These are phyloP conservation scores for Phalacrocorax brasilianus DNA, from an alignment of 2,113 vertebrate species.

Conservation along the genomic window DNA sequence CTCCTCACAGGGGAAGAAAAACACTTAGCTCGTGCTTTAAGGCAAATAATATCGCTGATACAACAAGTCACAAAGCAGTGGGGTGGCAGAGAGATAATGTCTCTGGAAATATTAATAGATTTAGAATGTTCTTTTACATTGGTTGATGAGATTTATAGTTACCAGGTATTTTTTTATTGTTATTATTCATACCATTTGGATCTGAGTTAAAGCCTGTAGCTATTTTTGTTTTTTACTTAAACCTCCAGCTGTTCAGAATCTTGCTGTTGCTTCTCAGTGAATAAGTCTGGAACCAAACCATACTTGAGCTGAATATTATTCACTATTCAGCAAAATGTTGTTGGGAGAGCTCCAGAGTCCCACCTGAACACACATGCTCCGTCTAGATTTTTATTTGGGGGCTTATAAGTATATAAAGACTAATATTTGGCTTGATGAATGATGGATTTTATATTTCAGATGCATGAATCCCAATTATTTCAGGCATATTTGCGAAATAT, in stretches of 20 bases:
- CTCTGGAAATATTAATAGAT: conserved; percentile 84
- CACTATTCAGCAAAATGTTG: conserved; percentile 72
- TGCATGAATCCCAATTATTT: not conserved
- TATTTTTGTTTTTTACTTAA: conserved; percentile 81
- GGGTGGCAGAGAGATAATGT: conserved; percentile 82
- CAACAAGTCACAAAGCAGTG: conserved; percentile 81
- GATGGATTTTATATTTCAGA: conserved; percentile 18
- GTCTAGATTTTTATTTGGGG: not conserved
- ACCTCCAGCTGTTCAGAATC: conserved; percentile 79
- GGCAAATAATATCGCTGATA: conserved; percentile 83
- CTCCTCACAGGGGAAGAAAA: conserved; percentile 80
- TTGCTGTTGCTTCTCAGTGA: conserved; percentile 66
- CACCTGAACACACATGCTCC: conserved; percentile 49
- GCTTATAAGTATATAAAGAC: conserved; percentile 21
- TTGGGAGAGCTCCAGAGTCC: conserved; percentile 57
- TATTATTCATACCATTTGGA: conserved; percentile 78
- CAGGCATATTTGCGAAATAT: not conserved
- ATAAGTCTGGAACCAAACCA: conserved; percentile 66
- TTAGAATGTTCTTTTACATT: conserved; percentile 81
- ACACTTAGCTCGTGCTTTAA: conserved; percentile 83
- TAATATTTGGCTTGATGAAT: conserved; percentile 35
- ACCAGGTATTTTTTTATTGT: conserved; percentile 76
- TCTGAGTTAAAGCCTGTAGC: conserved; percentile 75
- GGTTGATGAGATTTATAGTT: conserved; percentile 83
- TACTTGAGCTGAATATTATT: conserved; percentile 75